phyloP scores from a whole-genome alignment of 2,113 vertebrate genomes.

The Spheniscus mendiculus region DNA sequence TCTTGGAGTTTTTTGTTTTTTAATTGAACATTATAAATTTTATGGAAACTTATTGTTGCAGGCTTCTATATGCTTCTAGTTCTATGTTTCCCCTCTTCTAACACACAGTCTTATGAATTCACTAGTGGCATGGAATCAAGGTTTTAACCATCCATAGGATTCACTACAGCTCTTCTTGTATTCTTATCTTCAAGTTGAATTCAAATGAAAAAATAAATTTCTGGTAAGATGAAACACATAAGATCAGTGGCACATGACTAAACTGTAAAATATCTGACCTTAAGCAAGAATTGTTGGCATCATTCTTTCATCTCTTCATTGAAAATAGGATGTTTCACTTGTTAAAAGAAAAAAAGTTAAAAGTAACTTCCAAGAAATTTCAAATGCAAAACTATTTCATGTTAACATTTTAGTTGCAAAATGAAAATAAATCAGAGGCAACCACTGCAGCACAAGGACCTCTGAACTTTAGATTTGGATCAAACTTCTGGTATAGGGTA shows the following conservation, averaged over 20 bases:
- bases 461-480: neutral
- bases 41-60: neutral
- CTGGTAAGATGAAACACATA: neutral
- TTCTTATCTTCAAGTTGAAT: neutral
- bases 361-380: neutral
- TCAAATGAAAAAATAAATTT: neutral
- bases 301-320: neutral
- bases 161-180: neutral
- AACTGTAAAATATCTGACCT: neutral
- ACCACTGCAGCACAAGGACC: neutral
- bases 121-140: neutral
- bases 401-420: neutral
- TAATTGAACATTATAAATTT: neutral
- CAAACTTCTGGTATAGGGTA: neutral
- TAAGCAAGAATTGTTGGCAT: neutral
- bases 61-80: neutral
- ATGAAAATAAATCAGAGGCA: neutral
- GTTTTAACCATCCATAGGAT: neutral
- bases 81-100: neutral
- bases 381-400: neutral
- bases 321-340: neutral
- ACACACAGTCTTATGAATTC: neutral
- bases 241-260: neutral
- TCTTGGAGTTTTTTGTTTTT: neutral
- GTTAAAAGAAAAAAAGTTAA: neutral